A percentile compares a stretch with the other conserved stretches of the same genome.
Evolutionary conservation across 2,113 vertebrate species (phyloP).

Genomic region (Pelobates fuscus): DNA sequence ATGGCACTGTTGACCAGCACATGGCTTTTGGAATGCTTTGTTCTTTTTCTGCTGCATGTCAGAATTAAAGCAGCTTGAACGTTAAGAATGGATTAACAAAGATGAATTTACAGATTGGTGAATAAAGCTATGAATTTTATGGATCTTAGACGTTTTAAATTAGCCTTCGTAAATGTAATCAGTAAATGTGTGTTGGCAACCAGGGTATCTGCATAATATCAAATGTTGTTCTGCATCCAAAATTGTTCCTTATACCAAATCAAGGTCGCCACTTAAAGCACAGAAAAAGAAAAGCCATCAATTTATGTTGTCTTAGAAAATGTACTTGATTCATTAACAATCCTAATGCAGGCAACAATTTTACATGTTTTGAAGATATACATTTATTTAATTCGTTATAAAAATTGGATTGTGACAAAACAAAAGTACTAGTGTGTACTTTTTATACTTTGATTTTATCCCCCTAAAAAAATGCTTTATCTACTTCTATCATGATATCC

Average conservation of each 20-base stretch:
- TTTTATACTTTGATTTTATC: not conserved
- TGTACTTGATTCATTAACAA: not conserved
- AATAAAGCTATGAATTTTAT: constrained; percentile 36
- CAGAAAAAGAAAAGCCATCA: not conserved
- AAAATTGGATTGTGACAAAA: too few species aligned
- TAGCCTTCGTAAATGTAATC: constrained; percentile 36
- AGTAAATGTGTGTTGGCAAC: constrained; percentile 42
- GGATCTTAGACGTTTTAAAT: constrained; percentile 18
- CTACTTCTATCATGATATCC: not conserved
- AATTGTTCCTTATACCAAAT: constrained; percentile 4
- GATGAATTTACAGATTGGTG: constrained; percentile 21
- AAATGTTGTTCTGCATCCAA: constrained; percentile 6
- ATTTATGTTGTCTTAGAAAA: constrained; percentile 2
- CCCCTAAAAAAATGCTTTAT: too few species aligned
- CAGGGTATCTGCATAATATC: constrained; percentile 15
- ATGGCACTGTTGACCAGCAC: too few species aligned
- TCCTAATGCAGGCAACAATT: too few species aligned
- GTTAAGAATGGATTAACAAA: not conserved
- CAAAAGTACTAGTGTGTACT: not conserved
- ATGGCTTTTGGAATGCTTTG: too few species aligned
- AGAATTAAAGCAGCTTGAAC: too few species aligned
- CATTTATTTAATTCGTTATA: too few species aligned
- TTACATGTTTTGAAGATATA: too few species aligned
- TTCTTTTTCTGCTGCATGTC: too few species aligned
- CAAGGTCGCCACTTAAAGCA: constrained; percentile 10